These are phyloP conservation scores for Trichogramma evanescens DNA, from an alignment of 2,888 invertebrate species.

Conservation along the genomic window DNA sequence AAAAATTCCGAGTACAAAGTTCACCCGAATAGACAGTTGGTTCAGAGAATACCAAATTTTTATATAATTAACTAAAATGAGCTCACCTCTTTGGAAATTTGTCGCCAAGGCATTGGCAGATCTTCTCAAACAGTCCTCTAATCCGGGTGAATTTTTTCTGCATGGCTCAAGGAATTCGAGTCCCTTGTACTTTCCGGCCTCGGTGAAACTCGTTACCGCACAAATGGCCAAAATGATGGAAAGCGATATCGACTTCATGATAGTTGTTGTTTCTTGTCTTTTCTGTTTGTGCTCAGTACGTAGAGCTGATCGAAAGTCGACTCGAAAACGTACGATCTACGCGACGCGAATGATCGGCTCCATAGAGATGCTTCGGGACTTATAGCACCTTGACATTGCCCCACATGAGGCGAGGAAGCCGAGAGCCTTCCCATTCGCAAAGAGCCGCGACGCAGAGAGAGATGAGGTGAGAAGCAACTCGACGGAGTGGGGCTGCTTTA, in stretches of 20 bases:
- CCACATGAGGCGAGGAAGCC: constrained; percentile 30
- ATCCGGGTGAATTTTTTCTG: constrained; percentile 60
- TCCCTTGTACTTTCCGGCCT: constrained; percentile 40
- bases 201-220: constrained; percentile 15
- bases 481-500: too few species aligned
- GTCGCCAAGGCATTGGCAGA: constrained; percentile 69
- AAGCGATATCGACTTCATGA: constrained; percentile 8
- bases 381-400: constrained; percentile 48
- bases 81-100: constrained; percentile 64
- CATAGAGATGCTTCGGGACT: constrained; percentile 37
- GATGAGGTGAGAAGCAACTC: too few species aligned
- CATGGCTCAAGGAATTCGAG: constrained; percentile 67
- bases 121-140: constrained; percentile 66
- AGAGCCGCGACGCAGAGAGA: too few species aligned
- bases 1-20: too few species aligned
- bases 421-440: constrained; percentile 2
- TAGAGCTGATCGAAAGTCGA: too few species aligned
- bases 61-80: neutral
- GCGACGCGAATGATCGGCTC: constrained; percentile 38
- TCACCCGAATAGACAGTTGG: too few species aligned
- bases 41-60: too few species aligned
- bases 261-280: neutral
- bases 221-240: too few species aligned
- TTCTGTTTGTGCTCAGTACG: neutral
- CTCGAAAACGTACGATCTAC: constrained; percentile 29